phyloP scores from a whole-genome alignment of 2,888 invertebrate species.

The Ligdia adustata region DNA sequence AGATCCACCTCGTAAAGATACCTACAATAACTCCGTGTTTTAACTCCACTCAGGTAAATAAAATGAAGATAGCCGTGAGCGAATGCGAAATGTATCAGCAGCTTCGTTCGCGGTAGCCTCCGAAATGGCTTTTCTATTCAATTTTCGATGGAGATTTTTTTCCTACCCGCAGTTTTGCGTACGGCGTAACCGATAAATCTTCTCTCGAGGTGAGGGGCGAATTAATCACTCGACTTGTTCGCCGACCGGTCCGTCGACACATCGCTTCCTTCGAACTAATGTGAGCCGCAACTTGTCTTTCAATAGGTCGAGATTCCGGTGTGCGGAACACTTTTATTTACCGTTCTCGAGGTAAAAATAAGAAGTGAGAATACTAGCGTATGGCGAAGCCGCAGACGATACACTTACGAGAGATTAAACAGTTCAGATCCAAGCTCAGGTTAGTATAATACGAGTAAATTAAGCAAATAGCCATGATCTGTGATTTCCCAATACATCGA shows the following conservation, averaged over 20 bases:
- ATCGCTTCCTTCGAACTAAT: conserved; percentile 44
- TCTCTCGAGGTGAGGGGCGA: conserved; percentile 81
- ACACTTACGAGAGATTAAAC: conserved; percentile 81
- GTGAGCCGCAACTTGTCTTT: conserved; percentile 45
- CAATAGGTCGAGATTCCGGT: conserved; percentile 52
- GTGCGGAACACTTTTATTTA: conserved; percentile 59
- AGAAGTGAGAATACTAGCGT: conserved; percentile 80
- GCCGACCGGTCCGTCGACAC: conserved; percentile 64
- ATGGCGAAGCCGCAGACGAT: conserved; percentile 73
- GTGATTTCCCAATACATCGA: conserved; percentile 46
- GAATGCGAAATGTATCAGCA: conserved; percentile 68
- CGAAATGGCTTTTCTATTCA: conserved; percentile 83
- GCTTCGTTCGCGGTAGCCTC: conserved; percentile 64
- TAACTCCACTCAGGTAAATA: conserved; percentile 61
- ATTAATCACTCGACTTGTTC: conserved; percentile 79
- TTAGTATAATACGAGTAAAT: conserved; percentile 68
- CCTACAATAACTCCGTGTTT: conserved; percentile 44
- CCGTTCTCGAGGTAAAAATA: conserved; percentile 76
- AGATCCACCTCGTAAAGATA: conserved; percentile 26
- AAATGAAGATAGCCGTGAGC: conserved; percentile 72
- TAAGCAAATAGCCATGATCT: conserved; percentile 59
- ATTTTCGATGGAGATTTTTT: conserved; percentile 84
- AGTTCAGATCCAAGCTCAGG: conserved; percentile 53
- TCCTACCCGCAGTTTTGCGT: conserved; percentile 83
- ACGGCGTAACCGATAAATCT: conserved; percentile 83